phyloP scores from a whole-genome alignment of 2,797 vertebrate species.

The Ptychobarbus kaznakovi region DNA sequence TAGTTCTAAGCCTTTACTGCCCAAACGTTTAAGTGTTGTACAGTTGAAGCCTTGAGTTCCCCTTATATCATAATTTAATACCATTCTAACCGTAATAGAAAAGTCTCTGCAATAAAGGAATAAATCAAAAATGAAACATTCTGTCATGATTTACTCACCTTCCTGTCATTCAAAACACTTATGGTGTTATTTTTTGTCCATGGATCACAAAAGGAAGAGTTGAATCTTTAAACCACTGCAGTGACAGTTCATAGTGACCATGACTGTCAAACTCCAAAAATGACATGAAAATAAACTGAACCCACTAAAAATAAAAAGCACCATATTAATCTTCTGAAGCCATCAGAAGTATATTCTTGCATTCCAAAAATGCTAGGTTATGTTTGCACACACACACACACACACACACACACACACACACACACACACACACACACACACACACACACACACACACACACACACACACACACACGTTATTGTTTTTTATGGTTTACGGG shows the following conservation, averaged over 20 bases:
- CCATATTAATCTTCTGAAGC: neutral
- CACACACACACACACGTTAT: too few species aligned
- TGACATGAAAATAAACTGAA: neutral
- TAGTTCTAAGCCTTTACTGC: conserved; percentile 16
- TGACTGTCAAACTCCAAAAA: neutral
- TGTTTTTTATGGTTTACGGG: too few species aligned
- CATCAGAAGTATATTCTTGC: neutral
- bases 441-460: too few species aligned
- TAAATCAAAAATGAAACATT: neutral
- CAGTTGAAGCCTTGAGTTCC: conserved; percentile 48
- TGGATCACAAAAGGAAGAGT: neutral
- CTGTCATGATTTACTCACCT: neutral
- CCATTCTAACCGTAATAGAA: conserved; percentile 11
- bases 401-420: too few species aligned
- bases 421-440: too few species aligned
- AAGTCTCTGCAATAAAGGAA: conserved; percentile 22
- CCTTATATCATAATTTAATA: conserved; percentile 48
- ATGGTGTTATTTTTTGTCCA: neutral
- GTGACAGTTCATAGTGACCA: neutral
- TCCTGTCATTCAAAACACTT: neutral
- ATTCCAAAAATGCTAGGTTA: neutral
- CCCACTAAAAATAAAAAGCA: neutral
- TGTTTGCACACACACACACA: neutral
- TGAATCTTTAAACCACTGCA: neutral
- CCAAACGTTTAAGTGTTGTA: conserved; percentile 50